Conservation (phyloP, 1,140 invertebrate genomes). For the Neotoxoptera formosana region DNA sequence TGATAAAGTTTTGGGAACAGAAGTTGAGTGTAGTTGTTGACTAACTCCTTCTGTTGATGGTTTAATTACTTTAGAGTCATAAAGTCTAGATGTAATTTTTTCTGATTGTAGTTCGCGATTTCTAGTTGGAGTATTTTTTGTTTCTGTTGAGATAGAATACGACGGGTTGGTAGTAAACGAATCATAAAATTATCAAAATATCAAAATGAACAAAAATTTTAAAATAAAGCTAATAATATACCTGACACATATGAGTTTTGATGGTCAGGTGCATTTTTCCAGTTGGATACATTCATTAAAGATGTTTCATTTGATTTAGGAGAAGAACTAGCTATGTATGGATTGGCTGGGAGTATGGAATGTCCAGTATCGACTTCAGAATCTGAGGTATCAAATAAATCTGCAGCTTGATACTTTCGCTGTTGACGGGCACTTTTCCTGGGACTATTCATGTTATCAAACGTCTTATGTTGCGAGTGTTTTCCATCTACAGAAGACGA, state of each 20-base stretch:
- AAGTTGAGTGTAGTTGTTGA: conserved; percentile 13
- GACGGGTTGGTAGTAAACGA: background rate
- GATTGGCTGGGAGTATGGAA: background rate
- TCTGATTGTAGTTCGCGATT: conserved; percentile 63
- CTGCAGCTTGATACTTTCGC: background rate
- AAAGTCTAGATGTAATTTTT: conserved; percentile 52
- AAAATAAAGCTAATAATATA: background rate
- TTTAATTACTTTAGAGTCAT: conserved; percentile 34
- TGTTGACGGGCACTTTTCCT: conserved; percentile 31
- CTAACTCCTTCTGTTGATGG: background rate
- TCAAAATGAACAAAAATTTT: background rate
- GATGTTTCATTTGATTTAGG: conserved; percentile 36
- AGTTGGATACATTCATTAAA: conserved; percentile 31
- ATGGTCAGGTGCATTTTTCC: background rate
- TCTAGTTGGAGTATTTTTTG: conserved; percentile 61
- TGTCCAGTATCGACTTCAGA: conserved; percentile 44
- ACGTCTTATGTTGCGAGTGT: conserved; percentile 31
- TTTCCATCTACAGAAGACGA: background rate
- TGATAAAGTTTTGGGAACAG: conserved; percentile 55
- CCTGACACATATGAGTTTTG: background rate
- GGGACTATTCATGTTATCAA: conserved; percentile 14
- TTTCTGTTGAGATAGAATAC: conserved; percentile 59
- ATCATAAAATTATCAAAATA: background rate
- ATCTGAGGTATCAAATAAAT: conserved; percentile 57
- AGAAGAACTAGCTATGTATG: conserved; percentile 25